These are phyloP conservation scores for Gnatocerus cornutus DNA, from an alignment of 2,888 invertebrate species.

Conservation along the genomic window DNA sequence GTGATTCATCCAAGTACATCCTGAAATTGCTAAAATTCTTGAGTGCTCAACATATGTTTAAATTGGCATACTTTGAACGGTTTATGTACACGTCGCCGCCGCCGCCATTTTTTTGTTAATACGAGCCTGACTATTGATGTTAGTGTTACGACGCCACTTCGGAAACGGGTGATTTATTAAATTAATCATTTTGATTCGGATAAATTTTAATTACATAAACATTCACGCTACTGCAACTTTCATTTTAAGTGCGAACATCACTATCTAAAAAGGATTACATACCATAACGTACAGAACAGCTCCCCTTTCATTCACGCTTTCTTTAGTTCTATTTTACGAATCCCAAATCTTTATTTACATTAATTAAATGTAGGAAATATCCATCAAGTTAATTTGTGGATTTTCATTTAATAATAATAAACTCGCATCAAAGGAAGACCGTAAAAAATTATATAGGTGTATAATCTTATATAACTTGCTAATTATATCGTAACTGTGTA, in stretches of 20 bases:
- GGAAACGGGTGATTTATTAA: constrained; percentile 40
- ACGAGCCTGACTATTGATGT: constrained; percentile 31
- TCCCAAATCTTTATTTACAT: constrained; percentile 42
- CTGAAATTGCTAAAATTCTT: constrained; percentile 56
- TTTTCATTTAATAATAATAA: constrained; percentile 45
- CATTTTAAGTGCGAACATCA: constrained; percentile 38
- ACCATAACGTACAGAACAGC: constrained; percentile 25
- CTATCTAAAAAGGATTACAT: constrained; percentile 38
- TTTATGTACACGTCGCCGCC: constrained; percentile 19
- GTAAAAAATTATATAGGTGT: constrained; percentile 38
- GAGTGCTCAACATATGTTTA: constrained; percentile 54
- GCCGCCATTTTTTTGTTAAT: constrained; percentile 23
- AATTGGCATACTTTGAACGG: constrained; percentile 54
- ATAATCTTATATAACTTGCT: constrained; percentile 31
- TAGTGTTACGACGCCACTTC: constrained; percentile 43
- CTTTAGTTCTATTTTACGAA: constrained; percentile 42
- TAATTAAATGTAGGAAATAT: constrained; percentile 49
- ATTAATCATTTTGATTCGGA: constrained; percentile 32
- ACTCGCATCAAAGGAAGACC: constrained; percentile 35
- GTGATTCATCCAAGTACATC: constrained; percentile 53
- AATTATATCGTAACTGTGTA: constrained; percentile 24
- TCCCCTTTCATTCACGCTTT: constrained; percentile 50
- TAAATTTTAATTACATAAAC: constrained; percentile 39
- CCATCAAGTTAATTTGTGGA: constrained; percentile 48
- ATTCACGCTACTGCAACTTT: constrained; percentile 34